Conservation (phyloP, 2,113 vertebrate species). For the Miniopterus natalensis region DNA sequence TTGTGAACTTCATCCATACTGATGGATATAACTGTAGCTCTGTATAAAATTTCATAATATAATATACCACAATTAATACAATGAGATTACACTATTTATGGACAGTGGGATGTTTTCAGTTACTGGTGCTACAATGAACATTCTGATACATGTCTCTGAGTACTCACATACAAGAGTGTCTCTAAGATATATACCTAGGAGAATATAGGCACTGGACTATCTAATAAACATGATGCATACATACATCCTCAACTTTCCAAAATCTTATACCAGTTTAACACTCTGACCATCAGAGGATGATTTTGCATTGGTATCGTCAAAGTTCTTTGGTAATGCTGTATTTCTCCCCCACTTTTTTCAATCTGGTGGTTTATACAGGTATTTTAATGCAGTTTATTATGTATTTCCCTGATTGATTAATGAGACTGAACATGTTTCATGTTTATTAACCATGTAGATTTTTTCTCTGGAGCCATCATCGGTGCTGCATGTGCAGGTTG, state of each 20-base stretch:
- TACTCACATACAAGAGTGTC: background rate
- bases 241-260: background rate
- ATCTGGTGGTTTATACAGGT: background rate
- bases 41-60: slow-evolving; percentile 11
- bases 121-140: background rate
- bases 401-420: background rate
- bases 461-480: background rate
- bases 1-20: background rate
- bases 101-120: background rate
- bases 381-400: background rate
- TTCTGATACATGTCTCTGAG: background rate
- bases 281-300: background rate
- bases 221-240: background rate
- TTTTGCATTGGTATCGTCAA: background rate
- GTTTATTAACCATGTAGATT: background rate
- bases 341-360: background rate
- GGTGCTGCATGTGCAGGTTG: background rate
- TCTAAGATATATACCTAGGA: background rate
- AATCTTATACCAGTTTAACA: background rate
- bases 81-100: background rate
- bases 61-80: background rate
- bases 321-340: background rate
- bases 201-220: background rate
- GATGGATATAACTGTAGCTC: background rate
- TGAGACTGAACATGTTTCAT: background rate